phyloP scores from a whole-genome alignment of 1,140 invertebrate species.

The Babylonia areolata region DNA sequence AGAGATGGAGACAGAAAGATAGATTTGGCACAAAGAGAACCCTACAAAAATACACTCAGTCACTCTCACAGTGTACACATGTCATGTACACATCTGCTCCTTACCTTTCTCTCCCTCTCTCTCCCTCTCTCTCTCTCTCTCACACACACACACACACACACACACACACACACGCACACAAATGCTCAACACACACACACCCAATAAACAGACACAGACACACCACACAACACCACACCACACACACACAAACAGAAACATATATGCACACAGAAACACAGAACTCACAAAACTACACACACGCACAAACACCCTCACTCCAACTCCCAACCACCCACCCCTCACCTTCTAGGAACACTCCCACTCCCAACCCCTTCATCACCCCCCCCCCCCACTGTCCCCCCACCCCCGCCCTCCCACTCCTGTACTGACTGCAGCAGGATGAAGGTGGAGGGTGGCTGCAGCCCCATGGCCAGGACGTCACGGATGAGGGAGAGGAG shows the following conservation, averaged over 20 bases:
- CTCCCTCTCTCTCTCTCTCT: too few relatives aligned
- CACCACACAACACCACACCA: not conserved
- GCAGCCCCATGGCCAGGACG: conserved; percentile 80
- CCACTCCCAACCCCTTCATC: not conserved
- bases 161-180: not conserved
- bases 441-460: conserved; percentile 76
- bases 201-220: not conserved
- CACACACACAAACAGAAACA: not conserved
- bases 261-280: not conserved
- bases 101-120: too few relatives aligned
- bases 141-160: not conserved
- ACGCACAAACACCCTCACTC: not conserved
- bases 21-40: not conserved
- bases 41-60: not conserved
- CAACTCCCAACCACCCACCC: not conserved
- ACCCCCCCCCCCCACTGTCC: too few relatives aligned
- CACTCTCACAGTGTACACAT: too few relatives aligned
- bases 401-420: not conserved
- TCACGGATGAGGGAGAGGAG: conserved; percentile 88
- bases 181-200: not conserved
- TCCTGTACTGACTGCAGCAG: not conserved
- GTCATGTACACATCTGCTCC: too few relatives aligned
- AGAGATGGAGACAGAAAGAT: not conserved
- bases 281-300: not conserved
- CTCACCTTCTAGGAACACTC: too few relatives aligned